A percentile compares a stretch with the other conserved stretches of the same genome.
Evolutionary conservation across 2,888 invertebrate genomes (phyloP).

Genomic region (Zele albiditarsus): DNA sequence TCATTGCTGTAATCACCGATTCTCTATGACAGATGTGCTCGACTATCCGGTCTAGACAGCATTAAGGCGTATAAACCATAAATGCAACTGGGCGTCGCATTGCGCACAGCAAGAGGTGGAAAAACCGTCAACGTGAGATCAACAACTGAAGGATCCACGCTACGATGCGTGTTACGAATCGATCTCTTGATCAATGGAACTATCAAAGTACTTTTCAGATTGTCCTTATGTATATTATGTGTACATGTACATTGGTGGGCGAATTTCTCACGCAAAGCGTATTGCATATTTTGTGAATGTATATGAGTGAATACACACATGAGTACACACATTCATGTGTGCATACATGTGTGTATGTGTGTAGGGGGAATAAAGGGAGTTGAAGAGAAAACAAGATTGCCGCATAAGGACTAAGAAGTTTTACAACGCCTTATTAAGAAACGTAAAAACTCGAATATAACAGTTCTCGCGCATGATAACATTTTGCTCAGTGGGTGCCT

Average conservation of each 20-base stretch:
- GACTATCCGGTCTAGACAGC: slow-evolving; percentile 67
- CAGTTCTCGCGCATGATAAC: slow-evolving; percentile 36
- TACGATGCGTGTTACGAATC: slow-evolving; percentile 12
- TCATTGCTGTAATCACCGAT: slow-evolving; percentile 65
- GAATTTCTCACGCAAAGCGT: neutral
- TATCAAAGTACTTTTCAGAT: neutral
- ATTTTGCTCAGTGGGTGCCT: slow-evolving; percentile 29
- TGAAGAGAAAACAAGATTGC: slow-evolving; percentile 26
- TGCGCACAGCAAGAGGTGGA: slow-evolving; percentile 4
- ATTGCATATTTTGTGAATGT: neutral
- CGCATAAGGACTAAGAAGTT: slow-evolving; percentile 24
- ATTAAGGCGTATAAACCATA: slow-evolving; percentile 57
- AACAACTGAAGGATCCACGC: neutral
- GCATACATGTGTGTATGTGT: neutral
- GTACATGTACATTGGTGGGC: neutral
- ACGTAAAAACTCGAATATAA: slow-evolving; percentile 36
- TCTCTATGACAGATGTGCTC: slow-evolving; percentile 62
- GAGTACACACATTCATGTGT: slow-evolving; percentile 3
- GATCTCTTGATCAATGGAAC: slow-evolving; percentile 5
- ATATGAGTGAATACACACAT: neutral
- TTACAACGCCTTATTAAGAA: slow-evolving; percentile 40
- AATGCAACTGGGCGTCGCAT: slow-evolving; percentile 46
- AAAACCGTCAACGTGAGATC: neutral
- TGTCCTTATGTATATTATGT: neutral
- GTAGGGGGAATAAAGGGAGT: neutral